Conservation (phyloP, 2,888 invertebrate species). For the Apotomis betuletana region DNA sequence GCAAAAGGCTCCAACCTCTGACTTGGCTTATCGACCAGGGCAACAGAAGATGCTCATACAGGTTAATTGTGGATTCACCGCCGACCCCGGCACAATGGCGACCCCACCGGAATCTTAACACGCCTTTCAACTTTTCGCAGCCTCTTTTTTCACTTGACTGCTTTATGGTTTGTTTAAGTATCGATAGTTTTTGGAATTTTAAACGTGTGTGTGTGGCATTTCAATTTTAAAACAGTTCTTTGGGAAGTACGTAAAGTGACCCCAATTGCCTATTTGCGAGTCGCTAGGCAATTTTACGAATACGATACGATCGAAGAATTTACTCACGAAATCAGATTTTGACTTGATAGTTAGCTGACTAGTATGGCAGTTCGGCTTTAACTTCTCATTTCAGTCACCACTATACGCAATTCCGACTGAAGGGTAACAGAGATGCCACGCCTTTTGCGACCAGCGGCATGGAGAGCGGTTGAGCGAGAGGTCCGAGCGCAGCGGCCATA, state of each 20-base stretch:
- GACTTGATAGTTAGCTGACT: too few species aligned
- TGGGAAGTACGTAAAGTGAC: conserved; percentile 5
- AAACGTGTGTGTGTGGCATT: conserved; percentile 17
- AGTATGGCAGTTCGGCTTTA: too few species aligned
- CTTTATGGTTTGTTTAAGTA: conserved; percentile 26
- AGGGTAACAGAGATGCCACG: too few species aligned
- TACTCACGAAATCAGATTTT: too few species aligned
- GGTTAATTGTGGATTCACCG: conserved; percentile 76
- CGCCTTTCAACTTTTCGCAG: conserved; percentile 45
- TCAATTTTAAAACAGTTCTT: conserved; percentile 10
- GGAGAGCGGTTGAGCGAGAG: too few species aligned
- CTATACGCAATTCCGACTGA: too few species aligned
- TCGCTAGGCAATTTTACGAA: conserved; percentile 15
- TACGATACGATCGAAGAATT: too few species aligned
- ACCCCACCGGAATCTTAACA: conserved; percentile 66
- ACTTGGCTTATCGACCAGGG: conserved; percentile 47
- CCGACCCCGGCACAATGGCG: conserved; percentile 66
- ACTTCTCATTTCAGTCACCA: too few species aligned
- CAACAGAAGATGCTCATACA: conserved; percentile 71
- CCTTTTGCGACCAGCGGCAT: too few species aligned
- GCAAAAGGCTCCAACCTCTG: conserved; percentile 10
- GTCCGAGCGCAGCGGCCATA: too few species aligned
- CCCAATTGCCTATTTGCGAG: background rate
- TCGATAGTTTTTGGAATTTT: conserved; percentile 17
- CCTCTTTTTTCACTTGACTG: conserved; percentile 22